Evolutionary conservation across 2,113 vertebrate genomes (phyloP).

Genomic region (Crypturellus undulatus): DNA sequence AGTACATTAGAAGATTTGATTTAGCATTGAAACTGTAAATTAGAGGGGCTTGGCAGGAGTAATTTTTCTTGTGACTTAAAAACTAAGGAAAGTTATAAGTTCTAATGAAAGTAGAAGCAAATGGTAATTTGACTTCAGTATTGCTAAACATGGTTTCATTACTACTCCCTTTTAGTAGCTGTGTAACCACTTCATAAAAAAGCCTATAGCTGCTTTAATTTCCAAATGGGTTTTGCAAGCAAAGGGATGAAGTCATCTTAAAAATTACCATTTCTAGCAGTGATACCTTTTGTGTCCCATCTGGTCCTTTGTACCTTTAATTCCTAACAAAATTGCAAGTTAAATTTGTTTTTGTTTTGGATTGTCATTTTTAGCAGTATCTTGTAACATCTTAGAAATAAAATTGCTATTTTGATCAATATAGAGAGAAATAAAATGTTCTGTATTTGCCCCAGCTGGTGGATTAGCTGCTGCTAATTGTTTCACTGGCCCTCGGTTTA

Average conservation of each 20-base stretch:
- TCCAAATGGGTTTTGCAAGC: neutral
- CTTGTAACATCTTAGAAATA: neutral
- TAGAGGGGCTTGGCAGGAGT: neutral
- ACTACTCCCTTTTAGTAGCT: neutral
- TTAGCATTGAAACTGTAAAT: slow-evolving; percentile 2
- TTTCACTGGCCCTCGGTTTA: slow-evolving; percentile 1
- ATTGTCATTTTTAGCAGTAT: neutral
- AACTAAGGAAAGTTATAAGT: neutral
- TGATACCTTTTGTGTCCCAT: neutral
- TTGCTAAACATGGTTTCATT: slow-evolving; percentile 6
- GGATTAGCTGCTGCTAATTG: slow-evolving; percentile 42
- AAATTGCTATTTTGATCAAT: neutral
- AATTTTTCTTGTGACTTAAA: neutral
- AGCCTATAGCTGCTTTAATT: neutral
- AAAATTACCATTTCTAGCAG: neutral
- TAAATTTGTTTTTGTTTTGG: neutral
- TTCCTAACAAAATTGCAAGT: neutral
- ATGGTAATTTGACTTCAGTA: neutral
- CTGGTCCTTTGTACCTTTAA: neutral
- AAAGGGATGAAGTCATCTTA: neutral
- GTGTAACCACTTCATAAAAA: neutral
- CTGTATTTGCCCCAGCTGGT: neutral
- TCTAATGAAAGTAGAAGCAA: slow-evolving; percentile 11
- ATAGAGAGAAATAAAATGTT: neutral
- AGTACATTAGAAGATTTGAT: neutral